These are phyloP conservation scores for Hedya salicella DNA, from an alignment of 2,888 invertebrate genomes.

Conservation along the genomic window DNA sequence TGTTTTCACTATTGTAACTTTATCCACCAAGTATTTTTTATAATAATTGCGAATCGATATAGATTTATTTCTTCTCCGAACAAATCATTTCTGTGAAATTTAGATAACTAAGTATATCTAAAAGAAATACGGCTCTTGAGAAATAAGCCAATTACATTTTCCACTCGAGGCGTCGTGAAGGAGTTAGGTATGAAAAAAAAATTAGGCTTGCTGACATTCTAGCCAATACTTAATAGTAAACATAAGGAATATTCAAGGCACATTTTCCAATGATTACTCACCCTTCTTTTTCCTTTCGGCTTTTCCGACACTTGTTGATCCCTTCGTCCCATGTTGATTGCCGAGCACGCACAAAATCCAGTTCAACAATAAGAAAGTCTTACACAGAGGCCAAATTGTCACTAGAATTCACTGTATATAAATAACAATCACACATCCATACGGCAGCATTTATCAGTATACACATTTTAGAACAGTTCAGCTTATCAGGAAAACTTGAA, in stretches of 20 bases:
- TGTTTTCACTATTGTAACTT: no score
- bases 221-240: no score
- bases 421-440: slow-evolving; percentile 42
- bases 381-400: slow-evolving; percentile 26
- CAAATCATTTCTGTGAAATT: no score
- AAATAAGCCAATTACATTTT: no score
- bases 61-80: no score
- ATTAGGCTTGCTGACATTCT: no score
- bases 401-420: slow-evolving; percentile 30
- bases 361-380: slow-evolving; percentile 26
- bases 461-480: slow-evolving; percentile 29
- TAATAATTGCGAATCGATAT: no score
- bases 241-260: background rate
- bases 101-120: no score
- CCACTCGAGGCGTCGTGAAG: no score
- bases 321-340: slow-evolving; percentile 62
- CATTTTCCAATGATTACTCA: slow-evolving; percentile 56
- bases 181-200: no score
- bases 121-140: no score
- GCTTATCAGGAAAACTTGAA: slow-evolving; percentile 17
- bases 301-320: slow-evolving; percentile 67
- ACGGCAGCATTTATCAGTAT: slow-evolving; percentile 23
- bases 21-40: no score
- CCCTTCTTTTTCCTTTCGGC: slow-evolving; percentile 71
- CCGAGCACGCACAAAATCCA: slow-evolving; percentile 28